Evolutionary conservation across 2,797 vertebrate species (phyloP).

Genomic region (Oryzias sinensis): DNA sequence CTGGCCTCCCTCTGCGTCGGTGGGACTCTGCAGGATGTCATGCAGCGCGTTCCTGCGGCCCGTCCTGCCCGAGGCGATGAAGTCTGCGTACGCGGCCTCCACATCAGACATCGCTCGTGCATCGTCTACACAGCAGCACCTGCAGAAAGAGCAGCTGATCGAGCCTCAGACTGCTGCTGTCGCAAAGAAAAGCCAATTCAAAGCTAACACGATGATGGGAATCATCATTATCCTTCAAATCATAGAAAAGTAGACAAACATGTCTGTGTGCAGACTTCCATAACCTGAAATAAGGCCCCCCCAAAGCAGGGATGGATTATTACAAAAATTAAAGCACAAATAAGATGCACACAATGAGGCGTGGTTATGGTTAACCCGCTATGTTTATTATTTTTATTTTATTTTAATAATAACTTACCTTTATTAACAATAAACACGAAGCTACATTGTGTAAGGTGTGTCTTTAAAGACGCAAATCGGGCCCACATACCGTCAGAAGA

Average conservation of each 20-base stretch:
- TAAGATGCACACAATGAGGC: not conserved
- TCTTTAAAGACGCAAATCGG: conserved; percentile 41
- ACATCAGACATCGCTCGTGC: conserved; percentile 92
- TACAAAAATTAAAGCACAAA: not conserved
- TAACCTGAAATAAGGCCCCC: conserved; percentile 12
- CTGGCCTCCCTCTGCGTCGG: conserved; percentile 85
- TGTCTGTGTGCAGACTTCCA: not conserved
- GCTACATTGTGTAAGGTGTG: conserved; percentile 51
- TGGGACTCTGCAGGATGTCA: conserved; percentile 92
- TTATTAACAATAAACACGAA: conserved; percentile 29
- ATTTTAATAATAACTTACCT: conserved; percentile 36
- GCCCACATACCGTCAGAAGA: conserved; percentile 46
- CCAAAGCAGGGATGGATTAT: not conserved
- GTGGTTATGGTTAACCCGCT: too few species aligned
- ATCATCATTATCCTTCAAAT: not conserved
- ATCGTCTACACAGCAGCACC: conserved; percentile 62
- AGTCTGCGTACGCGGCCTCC: conserved; percentile 97
- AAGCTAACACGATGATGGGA: not conserved
- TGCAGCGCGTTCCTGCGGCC: conserved; percentile 94
- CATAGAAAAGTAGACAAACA: not conserved
- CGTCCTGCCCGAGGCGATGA: conserved; percentile 94
- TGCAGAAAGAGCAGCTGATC: conserved; percentile 19
- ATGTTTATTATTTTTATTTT: too few species aligned
- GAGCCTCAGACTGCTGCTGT: not conserved
- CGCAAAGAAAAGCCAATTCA: not conserved